These are phyloP conservation scores for Hirudo medicinalis DNA, from an alignment of 1,140 invertebrate genomes.

Conservation along the genomic window DNA sequence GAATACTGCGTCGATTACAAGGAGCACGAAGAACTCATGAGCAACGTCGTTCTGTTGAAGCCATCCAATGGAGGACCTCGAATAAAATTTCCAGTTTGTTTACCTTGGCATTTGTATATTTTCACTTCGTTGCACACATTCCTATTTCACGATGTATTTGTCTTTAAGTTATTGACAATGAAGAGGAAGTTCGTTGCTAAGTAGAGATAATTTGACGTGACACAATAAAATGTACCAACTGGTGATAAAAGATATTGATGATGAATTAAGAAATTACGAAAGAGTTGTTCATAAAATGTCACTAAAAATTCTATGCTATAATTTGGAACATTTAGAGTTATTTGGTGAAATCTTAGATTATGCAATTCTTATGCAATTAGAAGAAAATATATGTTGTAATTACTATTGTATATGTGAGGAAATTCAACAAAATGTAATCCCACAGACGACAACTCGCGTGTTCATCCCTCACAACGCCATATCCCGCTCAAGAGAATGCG, in stretches of 20 bases:
- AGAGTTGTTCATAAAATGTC: too few relatives aligned
- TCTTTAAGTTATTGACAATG: background rate
- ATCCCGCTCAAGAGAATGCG: background rate
- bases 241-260: too few relatives aligned
- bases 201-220: too few relatives aligned
- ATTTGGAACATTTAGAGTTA: too few relatives aligned
- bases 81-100: conserved; percentile 4
- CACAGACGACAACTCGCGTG: background rate
- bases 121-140: background rate
- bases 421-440: background rate
- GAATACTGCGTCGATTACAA: background rate
- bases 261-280: too few relatives aligned
- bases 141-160: background rate
- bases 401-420: too few relatives aligned
- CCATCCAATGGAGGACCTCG: background rate
- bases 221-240: too few relatives aligned
- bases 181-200: too few relatives aligned
- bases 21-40: conserved; percentile 8
- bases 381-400: too few relatives aligned
- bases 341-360: too few relatives aligned
- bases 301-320: too few relatives aligned
- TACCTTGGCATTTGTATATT: background rate
- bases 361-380: too few relatives aligned
- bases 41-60: background rate
- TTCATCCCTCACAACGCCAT: background rate